Conservation (phyloP, 2,113 vertebrate species). For the Planiliza haematocheilus region DNA sequence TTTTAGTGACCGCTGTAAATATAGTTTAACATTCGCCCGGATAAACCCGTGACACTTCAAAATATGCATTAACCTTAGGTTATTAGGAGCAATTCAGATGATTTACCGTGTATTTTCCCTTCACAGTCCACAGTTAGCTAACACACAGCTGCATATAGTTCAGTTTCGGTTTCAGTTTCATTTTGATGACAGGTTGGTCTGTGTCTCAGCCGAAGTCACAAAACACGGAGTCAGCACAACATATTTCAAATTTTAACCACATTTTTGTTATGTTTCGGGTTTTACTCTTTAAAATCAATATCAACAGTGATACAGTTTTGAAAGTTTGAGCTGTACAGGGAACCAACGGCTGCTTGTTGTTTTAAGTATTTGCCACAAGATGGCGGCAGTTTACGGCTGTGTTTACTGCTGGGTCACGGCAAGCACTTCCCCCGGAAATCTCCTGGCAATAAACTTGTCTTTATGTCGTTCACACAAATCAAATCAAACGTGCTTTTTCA, state of each 20-base stretch:
- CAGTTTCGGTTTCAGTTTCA: slow-evolving; percentile 57
- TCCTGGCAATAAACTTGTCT: too few species aligned
- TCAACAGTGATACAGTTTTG: background rate
- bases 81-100: fast-evolving
- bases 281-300: background rate
- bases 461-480: too few species aligned
- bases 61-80: fast-evolving
- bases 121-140: background rate
- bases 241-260: fast-evolving
- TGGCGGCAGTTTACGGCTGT: slow-evolving; percentile 3
- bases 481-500: background rate
- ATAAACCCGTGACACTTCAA: background rate
- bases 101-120: background rate
- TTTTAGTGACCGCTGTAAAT: background rate
- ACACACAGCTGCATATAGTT: background rate
- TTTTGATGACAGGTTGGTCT: background rate
- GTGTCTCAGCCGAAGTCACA: fast-evolving
- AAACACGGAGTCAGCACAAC: background rate
- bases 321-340: background rate
- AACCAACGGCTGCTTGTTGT: fast-evolving
- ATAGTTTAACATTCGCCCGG: background rate
- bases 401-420: too few species aligned
- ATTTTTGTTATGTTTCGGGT: background rate
- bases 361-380: slow-evolving; percentile 2
- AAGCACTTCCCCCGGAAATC: fast-evolving